A percentile compares a stretch with the other conserved stretches of the same genome.
These are phyloP conservation scores for Microchrysa polita DNA, from an alignment of 2,888 invertebrate genomes.

Conservation along the genomic window DNA sequence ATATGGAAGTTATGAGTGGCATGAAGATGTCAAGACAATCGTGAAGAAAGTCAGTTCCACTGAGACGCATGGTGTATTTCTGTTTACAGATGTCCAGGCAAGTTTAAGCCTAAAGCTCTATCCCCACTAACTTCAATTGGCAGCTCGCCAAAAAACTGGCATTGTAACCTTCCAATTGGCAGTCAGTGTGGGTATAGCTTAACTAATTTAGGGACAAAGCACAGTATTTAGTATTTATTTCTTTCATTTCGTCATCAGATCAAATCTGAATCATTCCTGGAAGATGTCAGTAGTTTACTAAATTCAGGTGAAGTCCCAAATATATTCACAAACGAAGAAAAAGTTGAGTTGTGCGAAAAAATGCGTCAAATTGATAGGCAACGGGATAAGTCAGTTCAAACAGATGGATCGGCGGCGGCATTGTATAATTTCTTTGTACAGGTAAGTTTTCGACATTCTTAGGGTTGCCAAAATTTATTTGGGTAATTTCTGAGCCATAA, in stretches of 20 bases:
- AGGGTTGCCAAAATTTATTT: no score
- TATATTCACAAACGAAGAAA: conserved; percentile 85
- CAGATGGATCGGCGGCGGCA: conserved; percentile 91
- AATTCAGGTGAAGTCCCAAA: conserved; percentile 96
- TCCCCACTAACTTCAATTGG: no score
- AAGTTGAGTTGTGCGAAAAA: conserved; percentile 90
- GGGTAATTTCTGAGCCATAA: no score
- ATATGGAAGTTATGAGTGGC: conserved; percentile 87
- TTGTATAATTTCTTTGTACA: conserved; percentile 89
- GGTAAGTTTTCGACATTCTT: conserved; percentile 53
- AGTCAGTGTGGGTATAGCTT: not conserved
- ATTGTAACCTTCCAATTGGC: no score
- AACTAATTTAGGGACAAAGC: no score
- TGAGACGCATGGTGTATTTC: conserved; percentile 87
- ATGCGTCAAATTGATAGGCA: conserved; percentile 92
- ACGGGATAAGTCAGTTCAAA: conserved; percentile 84
- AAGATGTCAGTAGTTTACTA: conserved; percentile 91
- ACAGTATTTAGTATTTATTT: no score
- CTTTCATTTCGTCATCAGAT: no score
- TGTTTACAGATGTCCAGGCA: conserved; percentile 91
- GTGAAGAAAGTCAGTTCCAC: conserved; percentile 82
- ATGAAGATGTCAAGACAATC: conserved; percentile 88
- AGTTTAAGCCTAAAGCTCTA: no score
- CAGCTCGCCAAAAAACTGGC: no score
- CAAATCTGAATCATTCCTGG: conserved; percentile 91